A percentile compares a stretch with the other conserved stretches of the same genome.
phyloP scores from a whole-genome alignment of 1,140 invertebrate genomes.

The Cataglyphis hispanica region DNA sequence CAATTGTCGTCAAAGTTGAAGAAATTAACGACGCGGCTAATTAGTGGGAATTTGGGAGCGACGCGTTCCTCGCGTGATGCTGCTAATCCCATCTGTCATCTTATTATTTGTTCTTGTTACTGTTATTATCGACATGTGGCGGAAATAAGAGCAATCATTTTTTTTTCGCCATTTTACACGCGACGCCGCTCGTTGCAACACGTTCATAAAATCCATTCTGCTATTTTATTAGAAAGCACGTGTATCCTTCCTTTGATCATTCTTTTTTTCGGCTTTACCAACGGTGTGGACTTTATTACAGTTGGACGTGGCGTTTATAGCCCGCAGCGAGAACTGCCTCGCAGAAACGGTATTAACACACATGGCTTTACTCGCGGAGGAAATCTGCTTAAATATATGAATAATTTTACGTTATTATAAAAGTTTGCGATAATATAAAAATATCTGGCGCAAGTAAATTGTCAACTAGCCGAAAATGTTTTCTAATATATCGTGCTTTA shows the following conservation, averaged over 20 bases:
- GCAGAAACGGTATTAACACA: not conserved
- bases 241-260: not conserved
- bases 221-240: conserved; percentile 20
- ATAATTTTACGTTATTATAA: not conserved
- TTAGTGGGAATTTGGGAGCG: conserved; percentile 11
- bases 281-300: conserved; percentile 17
- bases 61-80: not conserved
- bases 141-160: not conserved
- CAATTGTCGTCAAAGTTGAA: conserved; percentile 1
- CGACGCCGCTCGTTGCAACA: not conserved
- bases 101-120: not conserved
- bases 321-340: not conserved
- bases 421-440: not conserved
- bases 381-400: conserved; percentile 8
- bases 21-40: conserved; percentile 51
- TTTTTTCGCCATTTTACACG: not conserved
- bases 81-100: not conserved
- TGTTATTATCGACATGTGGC: not conserved
- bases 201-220: not conserved
- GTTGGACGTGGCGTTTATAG: conserved; percentile 42
- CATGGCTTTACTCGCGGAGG: not conserved
- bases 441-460: not conserved
- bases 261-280: not conserved
- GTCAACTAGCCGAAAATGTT: not conserved
- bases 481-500: not conserved